phyloP scores from a whole-genome alignment of 2,888 invertebrate genomes.

The Nesidiocoris tenuis region DNA sequence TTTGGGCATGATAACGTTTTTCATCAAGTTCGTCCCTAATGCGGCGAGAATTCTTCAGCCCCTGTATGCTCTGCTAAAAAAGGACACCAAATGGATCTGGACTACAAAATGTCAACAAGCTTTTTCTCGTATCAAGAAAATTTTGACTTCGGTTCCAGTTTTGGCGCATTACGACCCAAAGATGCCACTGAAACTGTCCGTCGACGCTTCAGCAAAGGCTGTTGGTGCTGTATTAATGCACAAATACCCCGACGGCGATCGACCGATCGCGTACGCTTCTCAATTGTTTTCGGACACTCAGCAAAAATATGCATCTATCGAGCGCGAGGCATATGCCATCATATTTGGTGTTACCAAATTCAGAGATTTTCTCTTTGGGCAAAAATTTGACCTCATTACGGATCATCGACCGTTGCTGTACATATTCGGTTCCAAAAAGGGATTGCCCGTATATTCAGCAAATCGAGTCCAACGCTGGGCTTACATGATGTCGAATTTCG shows the following conservation, averaged over 20 bases:
- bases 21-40: constrained; percentile 51
- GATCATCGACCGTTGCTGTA: background rate
- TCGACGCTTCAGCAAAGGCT: constrained; percentile 24
- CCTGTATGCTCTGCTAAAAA: constrained; percentile 31
- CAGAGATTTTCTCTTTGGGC: background rate
- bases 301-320: background rate
- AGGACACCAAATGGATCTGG: constrained; percentile 26
- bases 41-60: constrained; percentile 32
- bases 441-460: background rate
- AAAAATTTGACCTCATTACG: background rate
- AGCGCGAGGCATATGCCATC: constrained; percentile 25
- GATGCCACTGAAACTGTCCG: constrained; percentile 6
- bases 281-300: background rate
- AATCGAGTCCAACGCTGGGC: constrained; percentile 1
- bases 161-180: constrained; percentile 35
- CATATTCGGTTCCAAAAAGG: background rate
- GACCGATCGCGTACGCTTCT: constrained; percentile 2
- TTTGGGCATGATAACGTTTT: constrained; percentile 52
- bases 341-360: background rate
- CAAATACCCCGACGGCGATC: background rate
- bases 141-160: constrained; percentile 14
- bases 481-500: too few species aligned
- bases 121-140: constrained; percentile 24
- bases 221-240: constrained; percentile 21
- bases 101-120: constrained; percentile 12